Percentiles rank a stretch among this genome's conserved stretches.
Evolutionary conservation across 2,113 vertebrate genomes (phyloP).

Genomic region (Falco punctatus): DNA sequence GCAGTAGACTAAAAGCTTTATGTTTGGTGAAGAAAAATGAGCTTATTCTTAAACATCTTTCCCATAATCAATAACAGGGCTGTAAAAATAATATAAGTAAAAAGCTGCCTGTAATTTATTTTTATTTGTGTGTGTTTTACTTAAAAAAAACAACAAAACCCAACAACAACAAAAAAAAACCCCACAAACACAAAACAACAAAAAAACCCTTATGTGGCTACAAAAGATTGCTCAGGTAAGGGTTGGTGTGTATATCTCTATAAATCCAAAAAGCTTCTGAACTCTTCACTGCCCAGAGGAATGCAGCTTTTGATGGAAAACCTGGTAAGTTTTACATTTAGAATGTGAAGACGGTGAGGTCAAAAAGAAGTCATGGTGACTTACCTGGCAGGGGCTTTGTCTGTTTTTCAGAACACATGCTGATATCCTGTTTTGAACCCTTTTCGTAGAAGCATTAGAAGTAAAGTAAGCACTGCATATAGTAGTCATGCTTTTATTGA

Average conservation of each 20-base stretch:
- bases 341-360: neutral
- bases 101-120: neutral
- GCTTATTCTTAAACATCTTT: neutral
- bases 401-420: neutral
- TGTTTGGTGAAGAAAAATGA: neutral
- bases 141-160: accelerated
- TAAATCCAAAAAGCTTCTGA: neutral
- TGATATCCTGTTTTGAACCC: neutral
- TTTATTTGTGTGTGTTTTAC: neutral
- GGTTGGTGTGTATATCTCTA: neutral
- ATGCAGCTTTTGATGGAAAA: neutral
- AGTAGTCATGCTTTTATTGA: neutral
- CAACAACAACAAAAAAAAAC: no score
- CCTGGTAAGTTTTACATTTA: neutral
- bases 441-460: neutral
- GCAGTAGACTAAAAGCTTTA: neutral
- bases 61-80: neutral
- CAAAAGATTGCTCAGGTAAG: neutral
- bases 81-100: neutral
- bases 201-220: neutral
- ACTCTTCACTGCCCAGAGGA: neutral
- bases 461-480: neutral
- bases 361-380: neutral
- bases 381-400: neutral
- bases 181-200: no score